Percentiles rank a stretch among this genome's conserved stretches.
phyloP scores from a whole-genome alignment of 2,113 vertebrate genomes.

The Xiphias gladius region DNA sequence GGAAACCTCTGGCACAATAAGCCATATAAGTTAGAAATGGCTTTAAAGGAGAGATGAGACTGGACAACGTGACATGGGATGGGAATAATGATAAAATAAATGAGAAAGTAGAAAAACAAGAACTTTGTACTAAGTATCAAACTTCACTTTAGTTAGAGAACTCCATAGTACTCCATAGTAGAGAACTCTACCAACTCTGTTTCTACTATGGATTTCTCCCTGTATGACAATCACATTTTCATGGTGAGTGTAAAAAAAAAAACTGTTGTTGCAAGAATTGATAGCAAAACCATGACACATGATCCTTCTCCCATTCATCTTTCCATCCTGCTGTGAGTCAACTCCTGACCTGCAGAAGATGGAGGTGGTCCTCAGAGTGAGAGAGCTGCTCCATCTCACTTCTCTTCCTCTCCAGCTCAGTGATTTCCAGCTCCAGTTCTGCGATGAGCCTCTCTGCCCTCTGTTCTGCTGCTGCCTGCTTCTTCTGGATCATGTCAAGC shows the following conservation, averaged over 20 bases:
- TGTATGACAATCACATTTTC: not conserved
- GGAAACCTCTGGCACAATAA: conserved; percentile 67
- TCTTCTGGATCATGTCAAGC: conserved; percentile 71
- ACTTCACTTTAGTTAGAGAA: not conserved
- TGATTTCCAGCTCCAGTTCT: conserved; percentile 80
- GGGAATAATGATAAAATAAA: not conserved
- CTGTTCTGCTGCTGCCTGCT: conserved; percentile 70
- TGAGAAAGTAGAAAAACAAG: not conserved
- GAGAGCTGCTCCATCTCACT: conserved; percentile 76
- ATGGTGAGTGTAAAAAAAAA: not conserved
- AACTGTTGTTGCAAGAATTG: not conserved
- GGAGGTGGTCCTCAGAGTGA: conserved; percentile 79
- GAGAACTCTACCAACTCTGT: too few species aligned
- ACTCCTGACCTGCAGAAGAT: conserved; percentile 81
- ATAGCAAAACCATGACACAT: not conserved
- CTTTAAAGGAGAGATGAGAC: not conserved
- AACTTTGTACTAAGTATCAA: not conserved
- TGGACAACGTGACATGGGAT: not conserved
- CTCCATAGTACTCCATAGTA: not conserved
- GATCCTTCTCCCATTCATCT: not conserved
- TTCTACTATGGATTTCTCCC: not conserved
- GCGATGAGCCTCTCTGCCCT: conserved; percentile 71
- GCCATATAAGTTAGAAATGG: not conserved
- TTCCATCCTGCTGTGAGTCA: not conserved
- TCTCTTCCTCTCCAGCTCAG: conserved; percentile 72